Percentiles rank a stretch among this genome's conserved stretches.
Evolutionary conservation across 1,140 invertebrate species (phyloP).

Genomic region (Maniola jurtina): DNA sequence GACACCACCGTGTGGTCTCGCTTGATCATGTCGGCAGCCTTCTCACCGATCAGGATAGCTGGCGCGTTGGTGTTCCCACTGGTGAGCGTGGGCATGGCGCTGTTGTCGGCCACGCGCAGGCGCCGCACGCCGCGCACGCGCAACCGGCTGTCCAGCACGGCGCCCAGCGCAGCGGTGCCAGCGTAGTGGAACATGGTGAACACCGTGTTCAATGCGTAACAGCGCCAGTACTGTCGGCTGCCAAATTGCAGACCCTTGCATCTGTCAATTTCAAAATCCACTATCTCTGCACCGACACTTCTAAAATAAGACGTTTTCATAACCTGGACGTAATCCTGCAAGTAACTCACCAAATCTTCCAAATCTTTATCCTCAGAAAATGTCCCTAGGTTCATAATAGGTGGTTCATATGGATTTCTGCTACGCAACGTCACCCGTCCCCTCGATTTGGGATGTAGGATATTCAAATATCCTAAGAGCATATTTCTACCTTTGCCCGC

Average conservation of each 20-base stretch:
- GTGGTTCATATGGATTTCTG: slow-evolving; percentile 11
- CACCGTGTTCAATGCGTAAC: slow-evolving; percentile 53
- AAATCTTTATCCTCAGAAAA: slow-evolving; percentile 71
- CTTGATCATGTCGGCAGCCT: slow-evolving; percentile 36
- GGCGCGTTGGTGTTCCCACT: slow-evolving; percentile 39
- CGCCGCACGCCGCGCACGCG: slow-evolving; percentile 57
- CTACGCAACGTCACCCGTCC: slow-evolving; percentile 12
- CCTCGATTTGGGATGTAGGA: background rate
- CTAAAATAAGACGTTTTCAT: slow-evolving; percentile 22
- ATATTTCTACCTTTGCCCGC: slow-evolving; percentile 13
- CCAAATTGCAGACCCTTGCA: background rate
- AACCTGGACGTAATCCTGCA: slow-evolving; percentile 26
- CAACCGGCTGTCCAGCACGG: slow-evolving; percentile 64
- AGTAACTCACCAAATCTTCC: slow-evolving; percentile 43
- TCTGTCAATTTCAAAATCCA: slow-evolving; percentile 21
- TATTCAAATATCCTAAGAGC: slow-evolving; percentile 21
- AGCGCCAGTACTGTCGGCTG: slow-evolving; percentile 62
- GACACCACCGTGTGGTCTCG: background rate
- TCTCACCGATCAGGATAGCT: slow-evolving; percentile 37
- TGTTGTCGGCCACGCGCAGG: slow-evolving; percentile 46
- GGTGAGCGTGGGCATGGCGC: slow-evolving; percentile 41
- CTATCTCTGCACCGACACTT: slow-evolving; percentile 15
- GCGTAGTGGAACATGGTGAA: slow-evolving; percentile 62
- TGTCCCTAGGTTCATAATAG: slow-evolving; percentile 14
- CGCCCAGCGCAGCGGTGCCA: slow-evolving; percentile 78